Conservation (phyloP, 2,888 invertebrate genomes). For the Dilophus febrilis region DNA sequence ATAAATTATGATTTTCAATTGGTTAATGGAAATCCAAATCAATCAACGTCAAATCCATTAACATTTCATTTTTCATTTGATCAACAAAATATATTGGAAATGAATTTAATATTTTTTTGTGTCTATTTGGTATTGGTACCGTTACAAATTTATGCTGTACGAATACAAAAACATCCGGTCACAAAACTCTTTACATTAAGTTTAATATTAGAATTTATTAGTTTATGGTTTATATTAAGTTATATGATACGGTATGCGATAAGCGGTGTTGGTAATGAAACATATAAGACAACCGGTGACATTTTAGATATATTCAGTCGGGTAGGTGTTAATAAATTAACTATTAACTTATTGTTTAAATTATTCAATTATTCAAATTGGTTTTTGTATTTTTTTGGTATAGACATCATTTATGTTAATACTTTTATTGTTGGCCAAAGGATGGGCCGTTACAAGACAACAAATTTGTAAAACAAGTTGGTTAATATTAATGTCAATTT, state of each 20-base stretch:
- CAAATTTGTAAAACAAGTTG: constrained; percentile 72
- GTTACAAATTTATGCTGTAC: constrained; percentile 78
- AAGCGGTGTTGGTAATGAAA: constrained; percentile 74
- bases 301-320: constrained; percentile 82
- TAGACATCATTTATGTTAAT: constrained; percentile 89
- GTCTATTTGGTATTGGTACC: constrained; percentile 75
- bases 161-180: constrained; percentile 77
- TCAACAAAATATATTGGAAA: constrained; percentile 77
- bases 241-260: constrained; percentile 81
- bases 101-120: constrained; percentile 74
- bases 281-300: constrained; percentile 73
- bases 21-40: constrained; percentile 89
- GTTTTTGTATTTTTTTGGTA: constrained; percentile 18
- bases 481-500: constrained; percentile 41
- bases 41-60: constrained; percentile 69
- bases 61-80: constrained; percentile 95
- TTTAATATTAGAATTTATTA: constrained; percentile 67
- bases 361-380: constrained; percentile 5
- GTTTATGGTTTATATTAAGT: constrained; percentile 69
- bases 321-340: constrained; percentile 34
- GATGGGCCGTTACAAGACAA: constrained; percentile 87
- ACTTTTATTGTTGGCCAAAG: constrained; percentile 81
- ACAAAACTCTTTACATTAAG: constrained; percentile 81
- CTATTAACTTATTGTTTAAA: constrained; percentile 2
- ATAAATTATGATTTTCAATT: constrained; percentile 85